Evolutionary conservation across 2,888 invertebrate species (phyloP), one percentile per base, ranked within the genome.

Genomic region (Eupsilia transversa): DNA sequence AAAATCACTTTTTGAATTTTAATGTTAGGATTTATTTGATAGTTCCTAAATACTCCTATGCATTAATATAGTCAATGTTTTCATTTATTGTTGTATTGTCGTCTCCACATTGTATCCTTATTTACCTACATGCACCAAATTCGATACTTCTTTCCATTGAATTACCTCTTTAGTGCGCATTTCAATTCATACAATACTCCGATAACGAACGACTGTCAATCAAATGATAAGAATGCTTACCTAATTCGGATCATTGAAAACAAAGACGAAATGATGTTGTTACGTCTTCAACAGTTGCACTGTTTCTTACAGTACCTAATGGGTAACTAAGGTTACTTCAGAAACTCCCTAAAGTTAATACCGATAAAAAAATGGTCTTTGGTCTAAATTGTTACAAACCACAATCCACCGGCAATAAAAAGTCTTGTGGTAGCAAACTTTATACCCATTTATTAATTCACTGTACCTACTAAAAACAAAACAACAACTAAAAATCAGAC

Each of bases 211-310:
- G 6, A 76, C 10, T 46, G 23, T 38, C 9, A 54, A 76, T 46
- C 17, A 49, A 33, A 54, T 17, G 46, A 82, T 69, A 73, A 78
- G 43, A 35, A 38, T 27, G 59, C 82, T 81, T 43, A 81, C 80
- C 80, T 74, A 64, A 81, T 70, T 59, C 74, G 69, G 23, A 81
- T 82, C 82, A 82, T 82, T 59, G 69, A 64, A 63, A 59, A 72
- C 14, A 63, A 20, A 60, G 33, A 63, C 56, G 52, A 38, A 57
- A 65, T 38, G 20, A 56, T 52, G n/a, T 33, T 75, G 23, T 33
- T 33, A 38, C 14, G 12, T 35, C 9, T 43, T 30, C 14, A 35
- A 61, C 14, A 41, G 54, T 12, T 33, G 49, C 30, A 72, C 46
- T 27, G 33, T 46, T 66, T 76, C 20, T 3, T 46, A 4, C 33